These are phyloP conservation scores for Chunga burmeisteri DNA, from an alignment of 2,113 vertebrate species.

Conservation along the genomic window DNA sequence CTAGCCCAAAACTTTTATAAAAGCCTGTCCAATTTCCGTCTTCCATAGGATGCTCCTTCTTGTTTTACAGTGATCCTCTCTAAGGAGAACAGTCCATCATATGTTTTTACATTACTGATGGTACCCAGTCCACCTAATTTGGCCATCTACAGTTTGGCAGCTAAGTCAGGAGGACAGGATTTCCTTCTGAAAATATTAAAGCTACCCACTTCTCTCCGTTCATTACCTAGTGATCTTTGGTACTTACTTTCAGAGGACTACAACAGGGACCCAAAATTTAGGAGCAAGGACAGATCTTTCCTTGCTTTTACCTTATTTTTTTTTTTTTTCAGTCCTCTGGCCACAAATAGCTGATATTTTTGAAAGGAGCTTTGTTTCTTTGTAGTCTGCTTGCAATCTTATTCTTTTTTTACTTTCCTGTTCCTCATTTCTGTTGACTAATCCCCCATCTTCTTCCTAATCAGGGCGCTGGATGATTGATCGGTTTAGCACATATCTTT, in stretches of 20 bases:
- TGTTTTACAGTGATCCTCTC: neutral
- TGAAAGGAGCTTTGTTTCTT: neutral
- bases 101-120: neutral
- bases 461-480: neutral
- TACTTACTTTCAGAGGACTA: neutral
- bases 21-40: neutral
- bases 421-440: neutral
- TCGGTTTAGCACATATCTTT: neutral
- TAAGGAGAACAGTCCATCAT: neutral
- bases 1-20: neutral
- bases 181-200: neutral
- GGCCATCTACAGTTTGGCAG: neutral
- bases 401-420: neutral
- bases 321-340: neutral
- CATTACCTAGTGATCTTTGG: neutral
- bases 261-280: neutral
- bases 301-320: neutral
- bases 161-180: neutral
- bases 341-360: neutral
- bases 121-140: neutral
- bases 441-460: neutral
- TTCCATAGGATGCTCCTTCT: neutral
- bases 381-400: neutral
- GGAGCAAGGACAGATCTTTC: neutral
- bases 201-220: neutral